Conservation (phyloP, 2,797 vertebrate genomes). For the Anabas testudineus region DNA sequence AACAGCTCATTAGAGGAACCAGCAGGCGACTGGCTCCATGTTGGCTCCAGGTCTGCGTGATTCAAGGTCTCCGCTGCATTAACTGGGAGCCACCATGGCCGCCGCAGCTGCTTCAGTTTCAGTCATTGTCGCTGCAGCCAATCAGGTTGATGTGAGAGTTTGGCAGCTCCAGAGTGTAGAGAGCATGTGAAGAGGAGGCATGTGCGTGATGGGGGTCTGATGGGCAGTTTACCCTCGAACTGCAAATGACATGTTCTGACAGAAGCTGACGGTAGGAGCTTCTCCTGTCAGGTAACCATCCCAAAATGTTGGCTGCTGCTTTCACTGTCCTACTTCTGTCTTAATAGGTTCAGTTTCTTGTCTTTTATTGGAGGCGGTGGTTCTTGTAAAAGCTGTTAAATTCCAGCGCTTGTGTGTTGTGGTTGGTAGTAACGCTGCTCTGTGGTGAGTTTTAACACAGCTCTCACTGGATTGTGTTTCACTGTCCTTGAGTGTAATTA, state of each 20-base stretch:
- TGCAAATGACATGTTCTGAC: slow-evolving; percentile 47
- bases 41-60: slow-evolving; percentile 61
- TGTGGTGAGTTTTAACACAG: slow-evolving; percentile 19
- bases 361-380: background rate
- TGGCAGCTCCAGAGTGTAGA: slow-evolving; percentile 50
- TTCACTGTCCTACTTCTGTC: background rate
- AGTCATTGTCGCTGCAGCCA: slow-evolving; percentile 77
- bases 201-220: slow-evolving; percentile 69
- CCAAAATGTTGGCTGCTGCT: background rate
- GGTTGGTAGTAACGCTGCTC: slow-evolving; percentile 36
- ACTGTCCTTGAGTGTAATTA: slow-evolving; percentile 55
- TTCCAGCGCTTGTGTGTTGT: slow-evolving; percentile 19
- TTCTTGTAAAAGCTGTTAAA: slow-evolving; percentile 20
- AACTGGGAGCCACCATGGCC: slow-evolving; percentile 68
- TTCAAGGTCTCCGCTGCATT: slow-evolving; percentile 11
- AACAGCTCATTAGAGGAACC: slow-evolving; percentile 49
- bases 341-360: background rate
- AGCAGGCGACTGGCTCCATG: slow-evolving; percentile 68
- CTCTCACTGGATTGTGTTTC: slow-evolving; percentile 62
- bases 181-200: slow-evolving; percentile 68
- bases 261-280: slow-evolving; percentile 48
- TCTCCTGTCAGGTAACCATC: slow-evolving; percentile 64
- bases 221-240: slow-evolving; percentile 53
- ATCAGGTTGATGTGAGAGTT: slow-evolving; percentile 67
- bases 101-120: slow-evolving; percentile 69